Evolutionary conservation across 2,797 vertebrate species (phyloP).

Genomic region (Setipinna tenuifilis): DNA sequence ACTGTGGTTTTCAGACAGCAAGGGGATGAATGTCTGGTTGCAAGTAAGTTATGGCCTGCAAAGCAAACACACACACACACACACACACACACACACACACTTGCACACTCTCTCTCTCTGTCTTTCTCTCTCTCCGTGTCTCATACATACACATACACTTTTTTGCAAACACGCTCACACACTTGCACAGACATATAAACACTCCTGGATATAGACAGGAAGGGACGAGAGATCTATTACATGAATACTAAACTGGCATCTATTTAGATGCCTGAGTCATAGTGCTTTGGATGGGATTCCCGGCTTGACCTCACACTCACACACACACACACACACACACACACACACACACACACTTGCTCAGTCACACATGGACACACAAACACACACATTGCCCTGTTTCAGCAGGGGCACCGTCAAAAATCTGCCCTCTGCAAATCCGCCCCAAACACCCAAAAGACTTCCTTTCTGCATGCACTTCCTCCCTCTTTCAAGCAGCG

Average conservation of each 20-base stretch:
- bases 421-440: slow-evolving; percentile 23
- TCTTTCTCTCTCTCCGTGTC: too few relatives aligned
- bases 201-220: not conserved
- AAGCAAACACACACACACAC: not conserved
- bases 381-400: slow-evolving; percentile 12
- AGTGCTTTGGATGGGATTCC: not conserved
- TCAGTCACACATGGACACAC: too few relatives aligned
- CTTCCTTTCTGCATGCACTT: slow-evolving; percentile 40
- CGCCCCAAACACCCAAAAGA: slow-evolving; percentile 46
- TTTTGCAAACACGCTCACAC: not conserved
- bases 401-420: not conserved
- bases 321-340: not conserved
- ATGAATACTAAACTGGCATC: not conserved
- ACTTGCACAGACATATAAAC: not conserved
- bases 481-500: slow-evolving; percentile 56
- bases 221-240: not conserved
- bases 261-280: not conserved
- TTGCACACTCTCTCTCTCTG: not conserved
- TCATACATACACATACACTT: too few relatives aligned
- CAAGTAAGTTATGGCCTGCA: slow-evolving; percentile 81
- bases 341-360: slow-evolving; percentile 5
- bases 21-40: slow-evolving; percentile 88
- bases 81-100: not conserved
- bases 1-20: slow-evolving; percentile 91
- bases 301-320: not conserved